phyloP scores from a whole-genome alignment of 1,140 invertebrate species.

The Aplysia californica region DNA sequence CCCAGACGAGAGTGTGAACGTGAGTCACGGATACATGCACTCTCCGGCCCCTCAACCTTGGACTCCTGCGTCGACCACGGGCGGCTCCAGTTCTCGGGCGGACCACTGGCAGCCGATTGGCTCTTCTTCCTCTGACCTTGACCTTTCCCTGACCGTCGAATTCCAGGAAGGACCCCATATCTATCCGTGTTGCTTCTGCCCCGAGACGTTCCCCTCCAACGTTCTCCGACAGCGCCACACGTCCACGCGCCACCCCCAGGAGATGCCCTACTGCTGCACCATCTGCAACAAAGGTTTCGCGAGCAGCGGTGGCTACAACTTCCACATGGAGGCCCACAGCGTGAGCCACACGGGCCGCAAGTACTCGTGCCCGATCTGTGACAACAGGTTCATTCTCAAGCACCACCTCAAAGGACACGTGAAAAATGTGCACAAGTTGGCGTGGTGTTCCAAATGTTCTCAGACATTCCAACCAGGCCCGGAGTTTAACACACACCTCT shows the following conservation, averaged over 20 bases:
- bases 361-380: conserved; percentile 19
- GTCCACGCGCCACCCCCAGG: neutral
- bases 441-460: neutral
- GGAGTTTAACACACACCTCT: conserved; percentile 20
- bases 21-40: too few relatives aligned
- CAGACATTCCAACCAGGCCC: conserved; percentile 1
- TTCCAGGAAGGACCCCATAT: too few relatives aligned
- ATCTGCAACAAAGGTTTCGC: conserved; percentile 20
- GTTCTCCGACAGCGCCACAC: neutral
- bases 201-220: too few relatives aligned
- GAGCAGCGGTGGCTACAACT: neutral
- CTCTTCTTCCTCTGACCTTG: too few relatives aligned
- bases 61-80: too few relatives aligned
- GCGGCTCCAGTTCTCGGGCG: too few relatives aligned
- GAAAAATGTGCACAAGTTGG: conserved; percentile 10
- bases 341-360: conserved; percentile 15
- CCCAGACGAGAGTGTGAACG: too few relatives aligned
- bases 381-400: conserved; percentile 17
- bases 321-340: conserved; percentile 13
- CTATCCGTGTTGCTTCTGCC: too few relatives aligned
- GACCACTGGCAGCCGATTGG: too few relatives aligned
- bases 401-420: conserved; percentile 14
- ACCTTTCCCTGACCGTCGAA: too few relatives aligned
- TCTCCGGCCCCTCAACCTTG: too few relatives aligned
- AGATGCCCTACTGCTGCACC: conserved; percentile 10